Evolutionary conservation across 2,888 invertebrate genomes (phyloP).

Genomic region (Eupsilia transversa): DNA sequence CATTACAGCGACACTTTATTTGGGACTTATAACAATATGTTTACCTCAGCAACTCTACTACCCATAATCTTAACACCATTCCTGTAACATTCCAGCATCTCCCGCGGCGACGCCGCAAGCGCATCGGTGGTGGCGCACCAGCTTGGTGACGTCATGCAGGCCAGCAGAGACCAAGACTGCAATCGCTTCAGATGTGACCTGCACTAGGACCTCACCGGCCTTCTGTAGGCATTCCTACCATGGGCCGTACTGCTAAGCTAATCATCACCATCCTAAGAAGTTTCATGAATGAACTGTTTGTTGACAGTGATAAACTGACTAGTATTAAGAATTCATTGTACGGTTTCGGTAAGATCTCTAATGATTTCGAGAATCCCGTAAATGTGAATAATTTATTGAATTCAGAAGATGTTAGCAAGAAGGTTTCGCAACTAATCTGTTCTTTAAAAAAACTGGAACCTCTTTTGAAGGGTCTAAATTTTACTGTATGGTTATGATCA

Average conservation of each 20-base stretch:
- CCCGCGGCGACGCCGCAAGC: constrained; percentile 90
- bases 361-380: constrained; percentile 1
- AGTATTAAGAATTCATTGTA: constrained; percentile 23
- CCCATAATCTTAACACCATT: constrained; percentile 1
- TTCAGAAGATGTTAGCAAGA: neutral
- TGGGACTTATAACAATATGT: neutral
- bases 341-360: neutral
- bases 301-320: constrained; percentile 26
- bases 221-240: neutral
- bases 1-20: neutral
- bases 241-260: constrained; percentile 1
- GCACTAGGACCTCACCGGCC: constrained; percentile 65
- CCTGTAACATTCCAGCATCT: constrained; percentile 89
- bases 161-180: constrained; percentile 93
- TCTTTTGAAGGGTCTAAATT: neutral
- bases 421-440: neutral
- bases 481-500: neutral
- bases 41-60: neutral
- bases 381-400: constrained; percentile 20
- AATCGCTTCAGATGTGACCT: constrained; percentile 91
- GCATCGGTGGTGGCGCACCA: constrained; percentile 92
- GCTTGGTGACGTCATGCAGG: constrained; percentile 94
- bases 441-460: neutral
- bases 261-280: neutral
- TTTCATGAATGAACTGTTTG: constrained; percentile 24